phyloP scores from a whole-genome alignment of 2,113 vertebrate species.

The Salvelinus alpinus region DNA sequence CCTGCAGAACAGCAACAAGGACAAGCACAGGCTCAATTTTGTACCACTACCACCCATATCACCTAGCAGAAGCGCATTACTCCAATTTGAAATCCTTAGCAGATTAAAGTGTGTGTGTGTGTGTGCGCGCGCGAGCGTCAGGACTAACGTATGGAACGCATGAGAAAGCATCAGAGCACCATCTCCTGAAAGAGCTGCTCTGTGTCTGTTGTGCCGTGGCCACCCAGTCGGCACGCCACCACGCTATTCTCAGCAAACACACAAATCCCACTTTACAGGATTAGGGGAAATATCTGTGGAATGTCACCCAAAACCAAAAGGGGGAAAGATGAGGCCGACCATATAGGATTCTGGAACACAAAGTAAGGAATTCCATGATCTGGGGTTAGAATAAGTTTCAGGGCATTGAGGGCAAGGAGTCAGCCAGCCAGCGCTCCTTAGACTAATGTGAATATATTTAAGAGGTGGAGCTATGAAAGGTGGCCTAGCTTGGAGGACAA shows the following conservation, averaged over 20 bases:
- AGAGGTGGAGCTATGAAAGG: too few species aligned
- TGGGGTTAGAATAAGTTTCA: too few species aligned
- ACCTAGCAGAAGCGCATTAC: not conserved
- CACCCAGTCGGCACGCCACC: not conserved
- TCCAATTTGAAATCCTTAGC: not conserved
- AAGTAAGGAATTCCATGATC: too few species aligned
- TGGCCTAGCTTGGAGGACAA: too few species aligned
- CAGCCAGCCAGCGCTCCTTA: too few species aligned
- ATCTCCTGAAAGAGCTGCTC: not conserved
- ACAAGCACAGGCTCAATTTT: not conserved
- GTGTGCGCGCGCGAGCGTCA: too few species aligned
- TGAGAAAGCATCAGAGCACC: not conserved
- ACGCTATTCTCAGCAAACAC: not conserved
- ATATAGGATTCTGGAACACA: too few species aligned
- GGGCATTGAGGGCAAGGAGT: too few species aligned
- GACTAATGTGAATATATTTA: too few species aligned
- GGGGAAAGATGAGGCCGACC: not conserved
- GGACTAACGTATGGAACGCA: too few species aligned
- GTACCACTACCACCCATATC: not conserved
- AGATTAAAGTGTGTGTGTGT: not conserved
- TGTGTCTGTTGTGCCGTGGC: not conserved
- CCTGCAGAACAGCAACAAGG: not conserved
- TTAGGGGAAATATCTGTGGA: constrained; percentile 35
- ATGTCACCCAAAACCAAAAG: constrained; percentile 24
- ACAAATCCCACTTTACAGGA: constrained; percentile 27